A percentile compares a stretch with the other conserved stretches of the same genome.
Evolutionary conservation across 1,140 invertebrate genomes (phyloP).

Genomic region (Odontomachus brunneus): DNA sequence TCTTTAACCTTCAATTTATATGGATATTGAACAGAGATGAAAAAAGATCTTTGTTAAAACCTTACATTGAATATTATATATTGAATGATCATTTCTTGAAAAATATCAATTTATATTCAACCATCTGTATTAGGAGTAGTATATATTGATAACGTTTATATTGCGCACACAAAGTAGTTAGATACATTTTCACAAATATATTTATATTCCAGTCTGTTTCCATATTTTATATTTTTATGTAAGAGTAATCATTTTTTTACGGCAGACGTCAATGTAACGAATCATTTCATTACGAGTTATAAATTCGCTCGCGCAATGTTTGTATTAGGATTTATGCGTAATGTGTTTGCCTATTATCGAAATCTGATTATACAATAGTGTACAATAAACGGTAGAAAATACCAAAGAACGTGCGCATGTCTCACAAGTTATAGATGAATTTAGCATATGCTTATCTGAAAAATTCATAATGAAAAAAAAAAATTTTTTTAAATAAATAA

Average conservation of each 20-base stretch:
- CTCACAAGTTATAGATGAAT: constrained; percentile 33
- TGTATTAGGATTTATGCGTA: constrained; percentile 29
- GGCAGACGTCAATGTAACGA: background rate
- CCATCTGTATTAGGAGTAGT: constrained; percentile 4
- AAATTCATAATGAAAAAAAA: constrained; percentile 15
- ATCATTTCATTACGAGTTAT: constrained; percentile 30
- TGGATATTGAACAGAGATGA: too few species aligned
- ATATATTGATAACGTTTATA: constrained; percentile 7
- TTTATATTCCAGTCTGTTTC: constrained; percentile 16
- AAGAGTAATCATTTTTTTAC: background rate
- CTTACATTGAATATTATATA: background rate
- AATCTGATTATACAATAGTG: background rate
- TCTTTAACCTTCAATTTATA: too few species aligned
- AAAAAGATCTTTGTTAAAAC: background rate
- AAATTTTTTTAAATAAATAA: too few species aligned
- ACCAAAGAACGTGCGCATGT: constrained; percentile 59
- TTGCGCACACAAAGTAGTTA: constrained; percentile 33
- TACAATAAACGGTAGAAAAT: constrained; percentile 42
- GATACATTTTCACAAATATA: constrained; percentile 22
- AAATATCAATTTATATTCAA: background rate
- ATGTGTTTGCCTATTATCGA: constrained; percentile 30
- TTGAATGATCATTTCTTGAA: background rate
- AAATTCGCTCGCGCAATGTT: background rate
- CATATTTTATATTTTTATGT: constrained; percentile 39
- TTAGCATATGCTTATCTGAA: constrained; percentile 25